These are phyloP conservation scores for Epinephelus coioides DNA, from an alignment of 2,797 vertebrate species.

Conservation along the genomic window DNA sequence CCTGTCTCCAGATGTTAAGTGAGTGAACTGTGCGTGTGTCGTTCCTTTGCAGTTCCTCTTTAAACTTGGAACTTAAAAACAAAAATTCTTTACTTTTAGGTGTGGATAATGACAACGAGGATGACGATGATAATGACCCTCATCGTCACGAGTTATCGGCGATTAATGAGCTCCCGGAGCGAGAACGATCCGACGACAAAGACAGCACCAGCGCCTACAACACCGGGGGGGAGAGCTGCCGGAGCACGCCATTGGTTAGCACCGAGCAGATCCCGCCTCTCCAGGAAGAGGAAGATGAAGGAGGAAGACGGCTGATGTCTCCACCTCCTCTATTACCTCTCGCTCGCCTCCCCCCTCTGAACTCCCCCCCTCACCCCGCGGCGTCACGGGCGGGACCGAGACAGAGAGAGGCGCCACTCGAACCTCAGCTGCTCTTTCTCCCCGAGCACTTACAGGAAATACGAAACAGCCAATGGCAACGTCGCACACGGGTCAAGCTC, in stretches of 20 bases:
- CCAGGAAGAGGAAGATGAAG: conserved; percentile 80
- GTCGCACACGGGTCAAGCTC: conserved; percentile 48
- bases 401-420: conserved; percentile 57
- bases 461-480: conserved; percentile 61
- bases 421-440: conserved; percentile 81
- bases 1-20: too few relatives aligned
- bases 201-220: conserved; percentile 93
- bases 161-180: conserved; percentile 91
- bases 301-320: conserved; percentile 73
- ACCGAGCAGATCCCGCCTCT: conserved; percentile 77
- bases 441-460: conserved; percentile 66
- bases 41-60: background rate
- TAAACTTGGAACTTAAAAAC: background rate
- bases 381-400: conserved; percentile 57
- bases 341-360: conserved; percentile 70
- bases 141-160: conserved; percentile 87
- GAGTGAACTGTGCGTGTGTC: too few relatives aligned
- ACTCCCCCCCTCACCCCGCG: conserved; percentile 73
- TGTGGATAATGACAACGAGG: conserved; percentile 9
- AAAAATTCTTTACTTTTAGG: conserved; percentile 1
- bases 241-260: conserved; percentile 87
- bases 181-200: conserved; percentile 89
- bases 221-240: conserved; percentile 92
- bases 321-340: conserved; percentile 71
- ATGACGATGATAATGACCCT: conserved; percentile 68